A percentile compares a stretch with the other conserved stretches of the same genome.
Evolutionary conservation across 2,888 invertebrate genomes (phyloP).

Genomic region (Drosophila fungiperda): DNA sequence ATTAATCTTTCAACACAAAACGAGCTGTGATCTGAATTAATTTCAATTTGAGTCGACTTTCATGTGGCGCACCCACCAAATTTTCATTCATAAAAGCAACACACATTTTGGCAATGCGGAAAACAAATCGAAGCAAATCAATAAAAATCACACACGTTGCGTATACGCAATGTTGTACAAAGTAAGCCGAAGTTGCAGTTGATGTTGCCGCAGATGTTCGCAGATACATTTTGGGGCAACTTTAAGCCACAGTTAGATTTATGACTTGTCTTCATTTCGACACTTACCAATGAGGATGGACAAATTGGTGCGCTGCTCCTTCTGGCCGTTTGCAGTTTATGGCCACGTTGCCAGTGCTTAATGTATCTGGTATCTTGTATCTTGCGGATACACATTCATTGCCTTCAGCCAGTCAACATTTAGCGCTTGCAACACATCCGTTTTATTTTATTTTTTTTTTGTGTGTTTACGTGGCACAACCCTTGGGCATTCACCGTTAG

Average conservation of each 20-base stretch:
- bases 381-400: constrained; percentile 19
- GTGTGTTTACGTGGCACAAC: background rate
- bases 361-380: constrained; percentile 42
- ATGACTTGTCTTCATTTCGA: background rate
- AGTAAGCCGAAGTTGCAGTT: background rate
- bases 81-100: constrained; percentile 34
- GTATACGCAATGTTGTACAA: constrained; percentile 66
- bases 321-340: constrained; percentile 34
- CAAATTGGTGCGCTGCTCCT: constrained; percentile 38
- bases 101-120: background rate
- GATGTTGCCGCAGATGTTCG: no score
- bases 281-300: constrained; percentile 51
- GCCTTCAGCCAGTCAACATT: constrained; percentile 20
- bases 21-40: constrained; percentile 28
- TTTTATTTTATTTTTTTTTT: constrained; percentile 1
- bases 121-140: constrained; percentile 7
- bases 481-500: constrained; percentile 11
- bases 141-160: constrained; percentile 27
- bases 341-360: constrained; percentile 11
- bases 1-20: constrained; percentile 8
- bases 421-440: constrained; percentile 31
- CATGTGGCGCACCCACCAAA: background rate
- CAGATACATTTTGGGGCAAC: constrained; percentile 14
- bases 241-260: constrained; percentile 26
- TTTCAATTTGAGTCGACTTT: constrained; percentile 26